Evolutionary conservation across 2,797 vertebrate genomes (phyloP), one percentile per base, ranked within the genome.

Genomic region (Onychomys arenicola): DNA sequence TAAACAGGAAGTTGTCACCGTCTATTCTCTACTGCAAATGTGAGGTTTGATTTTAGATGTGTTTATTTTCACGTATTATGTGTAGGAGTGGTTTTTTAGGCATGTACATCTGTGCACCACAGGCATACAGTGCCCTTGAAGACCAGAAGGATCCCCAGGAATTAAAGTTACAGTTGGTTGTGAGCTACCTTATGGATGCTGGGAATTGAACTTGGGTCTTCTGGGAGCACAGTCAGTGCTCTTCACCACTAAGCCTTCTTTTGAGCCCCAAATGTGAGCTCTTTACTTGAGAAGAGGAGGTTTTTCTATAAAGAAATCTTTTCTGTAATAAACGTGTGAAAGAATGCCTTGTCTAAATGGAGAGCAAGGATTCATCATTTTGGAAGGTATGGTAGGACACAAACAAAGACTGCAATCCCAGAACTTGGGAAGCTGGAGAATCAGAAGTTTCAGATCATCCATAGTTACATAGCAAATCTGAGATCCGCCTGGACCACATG

Each of bases 11-110:
- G 57, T 11, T 40, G 82, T 21, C 11, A 61, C 83, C 34, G 61
- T 90, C 71, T 90, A 21, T 69, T 97, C 91, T 93, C 77, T 92
- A 55, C 84, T 29, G 49, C 78, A 83, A 78, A 78, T 81, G 12
- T 77, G 40, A 71, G n/a, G 49, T 3, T 6, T 75, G 57, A 16
- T 29, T 83, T 61, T 63, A 83, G 25, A 61, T 83, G 10, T 40
- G 1, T 82, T 59, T 82, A 9, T 61, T 61, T 82, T 82, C 13
- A 43, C 19, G 25, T 61, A 29, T 61, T 61, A 61, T 43, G 81
- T 17, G 2, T 29, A 83, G 37, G 37, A 29, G 14, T 83, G 23
- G 23, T 19, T 83, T 37, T 40, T 1, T 0, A 0, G 25, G 81
- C 37, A 82, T 61, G 25, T 19, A 17, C 27, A 27, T 61, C 13